Percentiles rank a stretch among this genome's conserved stretches.
These are phyloP conservation scores for Characodon lateralis DNA, from an alignment of 2,797 vertebrate species.

Conservation along the genomic window DNA sequence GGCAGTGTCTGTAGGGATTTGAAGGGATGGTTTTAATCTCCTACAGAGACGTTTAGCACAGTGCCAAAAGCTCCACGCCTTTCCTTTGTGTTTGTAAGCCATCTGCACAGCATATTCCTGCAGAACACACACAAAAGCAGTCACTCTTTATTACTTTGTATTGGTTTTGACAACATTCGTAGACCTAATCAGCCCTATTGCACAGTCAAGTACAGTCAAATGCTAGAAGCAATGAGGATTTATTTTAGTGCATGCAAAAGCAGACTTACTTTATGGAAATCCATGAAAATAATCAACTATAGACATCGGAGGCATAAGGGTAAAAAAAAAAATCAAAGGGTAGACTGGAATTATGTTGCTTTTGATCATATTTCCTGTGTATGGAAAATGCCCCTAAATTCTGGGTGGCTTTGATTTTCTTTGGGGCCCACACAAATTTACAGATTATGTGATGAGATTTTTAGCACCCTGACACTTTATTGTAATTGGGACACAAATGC, in stretches of 20 bases:
- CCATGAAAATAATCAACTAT: constrained; percentile 19
- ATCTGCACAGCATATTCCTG: constrained; percentile 54
- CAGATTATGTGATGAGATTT: constrained; percentile 53
- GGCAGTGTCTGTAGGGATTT: constrained; percentile 19
- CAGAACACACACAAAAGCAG: constrained; percentile 12
- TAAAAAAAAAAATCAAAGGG: constrained; percentile 33
- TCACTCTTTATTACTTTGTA: constrained; percentile 4
- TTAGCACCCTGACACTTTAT: constrained; percentile 17
- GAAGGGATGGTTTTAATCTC: constrained; percentile 33
- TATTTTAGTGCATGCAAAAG: background rate
- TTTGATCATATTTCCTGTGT: constrained; percentile 20
- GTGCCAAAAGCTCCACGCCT: constrained; percentile 35
- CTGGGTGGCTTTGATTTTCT: constrained; percentile 30
- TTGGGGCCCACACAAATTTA: constrained; percentile 30
- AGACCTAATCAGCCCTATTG: background rate
- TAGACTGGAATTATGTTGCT: constrained; percentile 28
- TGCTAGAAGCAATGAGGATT: background rate
- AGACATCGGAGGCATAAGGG: background rate
- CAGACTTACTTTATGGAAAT: background rate
- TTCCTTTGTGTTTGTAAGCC: constrained; percentile 33
- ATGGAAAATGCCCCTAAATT: constrained; percentile 31
- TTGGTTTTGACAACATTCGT: background rate
- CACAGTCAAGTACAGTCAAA: background rate
- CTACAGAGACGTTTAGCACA: constrained; percentile 17
- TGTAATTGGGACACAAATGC: constrained; percentile 66